Evolutionary conservation across 2,113 vertebrate genomes (phyloP).

Genomic region (Coracopsis vasa): DNA sequence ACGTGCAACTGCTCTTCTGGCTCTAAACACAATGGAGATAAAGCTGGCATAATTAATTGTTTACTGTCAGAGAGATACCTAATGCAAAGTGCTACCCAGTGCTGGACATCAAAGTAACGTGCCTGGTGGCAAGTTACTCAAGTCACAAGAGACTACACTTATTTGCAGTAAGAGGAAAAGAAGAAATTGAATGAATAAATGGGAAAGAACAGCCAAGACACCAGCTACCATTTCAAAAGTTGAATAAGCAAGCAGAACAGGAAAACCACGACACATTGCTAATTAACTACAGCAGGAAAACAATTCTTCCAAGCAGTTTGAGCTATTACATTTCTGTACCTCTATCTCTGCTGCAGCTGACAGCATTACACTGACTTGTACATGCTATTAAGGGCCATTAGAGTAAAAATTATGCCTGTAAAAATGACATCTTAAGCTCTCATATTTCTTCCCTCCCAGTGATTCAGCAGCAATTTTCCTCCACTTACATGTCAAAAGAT

Average conservation of each 20-base stretch:
- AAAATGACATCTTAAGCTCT: constrained; percentile 45
- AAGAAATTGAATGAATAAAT: background rate
- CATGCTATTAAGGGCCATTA: constrained; percentile 57
- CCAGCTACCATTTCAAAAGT: background rate
- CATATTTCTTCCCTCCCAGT: constrained; percentile 29
- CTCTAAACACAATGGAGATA: background rate
- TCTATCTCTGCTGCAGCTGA: constrained; percentile 27
- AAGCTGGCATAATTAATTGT: background rate
- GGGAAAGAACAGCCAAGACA: background rate
- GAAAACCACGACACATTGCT: background rate
- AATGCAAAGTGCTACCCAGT: background rate
- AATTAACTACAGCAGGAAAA: constrained; percentile 41
- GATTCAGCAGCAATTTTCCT: constrained; percentile 53
- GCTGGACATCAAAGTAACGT: background rate
- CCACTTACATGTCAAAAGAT: constrained; percentile 25
- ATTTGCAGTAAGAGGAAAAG: background rate
- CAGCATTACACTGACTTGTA: constrained; percentile 22
- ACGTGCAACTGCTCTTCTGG: background rate
- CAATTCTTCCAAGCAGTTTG: background rate
- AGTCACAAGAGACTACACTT: background rate
- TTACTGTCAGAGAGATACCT: background rate
- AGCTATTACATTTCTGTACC: constrained; percentile 13
- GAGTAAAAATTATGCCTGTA: constrained; percentile 46
- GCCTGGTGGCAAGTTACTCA: background rate
- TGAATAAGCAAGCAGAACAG: constrained; percentile 16